Conservation (phyloP, 2,888 invertebrate species). For the Leptinotarsa tumamoca region DNA sequence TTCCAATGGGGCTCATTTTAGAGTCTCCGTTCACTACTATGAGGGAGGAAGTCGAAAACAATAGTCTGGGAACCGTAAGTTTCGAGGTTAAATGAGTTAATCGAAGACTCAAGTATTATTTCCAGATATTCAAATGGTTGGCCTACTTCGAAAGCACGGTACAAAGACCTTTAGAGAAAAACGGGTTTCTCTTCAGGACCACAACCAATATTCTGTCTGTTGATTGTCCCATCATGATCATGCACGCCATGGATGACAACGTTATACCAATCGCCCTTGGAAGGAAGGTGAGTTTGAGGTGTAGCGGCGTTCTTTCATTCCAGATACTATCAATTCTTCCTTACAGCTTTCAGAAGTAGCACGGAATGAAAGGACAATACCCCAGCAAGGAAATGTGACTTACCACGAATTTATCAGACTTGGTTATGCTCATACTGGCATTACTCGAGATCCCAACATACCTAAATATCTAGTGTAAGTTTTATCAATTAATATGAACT, state of each 20-base stretch:
- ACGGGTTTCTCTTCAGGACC: slow-evolving; percentile 59
- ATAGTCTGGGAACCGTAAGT: slow-evolving; percentile 54
- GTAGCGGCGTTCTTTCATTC: background rate
- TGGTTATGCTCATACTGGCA: slow-evolving; percentile 56
- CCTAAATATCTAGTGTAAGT: slow-evolving; percentile 58
- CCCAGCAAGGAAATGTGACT: slow-evolving; percentile 53
- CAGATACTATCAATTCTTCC: background rate
- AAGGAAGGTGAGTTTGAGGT: slow-evolving; percentile 52
- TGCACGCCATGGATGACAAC: slow-evolving; percentile 61
- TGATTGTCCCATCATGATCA: slow-evolving; percentile 61
- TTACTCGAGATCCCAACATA: slow-evolving; percentile 55
- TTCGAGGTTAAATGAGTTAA: background rate
- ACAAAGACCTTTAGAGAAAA: slow-evolving; percentile 56
- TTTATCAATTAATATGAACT: background rate
- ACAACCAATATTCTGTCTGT: slow-evolving; percentile 55
- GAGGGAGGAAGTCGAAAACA: slow-evolving; percentile 55
- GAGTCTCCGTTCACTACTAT: slow-evolving; percentile 60
- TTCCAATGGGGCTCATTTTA: slow-evolving; percentile 57
- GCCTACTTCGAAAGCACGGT: slow-evolving; percentile 61
- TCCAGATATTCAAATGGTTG: slow-evolving; percentile 60
- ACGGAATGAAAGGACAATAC: slow-evolving; percentile 46
- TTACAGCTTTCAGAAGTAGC: slow-evolving; percentile 46
- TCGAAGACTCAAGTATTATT: slow-evolving; percentile 23
- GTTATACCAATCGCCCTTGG: slow-evolving; percentile 58
- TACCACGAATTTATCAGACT: slow-evolving; percentile 52